These are phyloP conservation scores for Agrotis ipsilon DNA, from an alignment of 2,888 invertebrate genomes.

Conservation along the genomic window DNA sequence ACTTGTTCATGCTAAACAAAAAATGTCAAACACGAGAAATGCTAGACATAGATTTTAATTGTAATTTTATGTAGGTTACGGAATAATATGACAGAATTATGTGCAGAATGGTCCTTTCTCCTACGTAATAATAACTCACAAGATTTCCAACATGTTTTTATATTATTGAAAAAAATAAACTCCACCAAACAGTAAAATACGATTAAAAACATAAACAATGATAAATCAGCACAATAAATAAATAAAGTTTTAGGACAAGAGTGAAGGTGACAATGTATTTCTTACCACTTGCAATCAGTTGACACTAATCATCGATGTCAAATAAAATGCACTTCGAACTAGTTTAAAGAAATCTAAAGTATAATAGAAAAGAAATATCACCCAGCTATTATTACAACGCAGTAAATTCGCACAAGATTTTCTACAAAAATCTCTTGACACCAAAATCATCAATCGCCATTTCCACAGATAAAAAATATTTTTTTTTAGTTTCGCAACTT, in stretches of 20 bases:
- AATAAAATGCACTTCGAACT: slow-evolving; percentile 52
- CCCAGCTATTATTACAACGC: slow-evolving; percentile 61
- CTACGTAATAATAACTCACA: slow-evolving; percentile 65
- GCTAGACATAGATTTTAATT: slow-evolving; percentile 53
- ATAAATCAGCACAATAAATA: slow-evolving; percentile 68
- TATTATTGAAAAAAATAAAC: slow-evolving; percentile 13
- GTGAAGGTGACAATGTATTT: slow-evolving; percentile 78
- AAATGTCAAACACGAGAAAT: slow-evolving; percentile 9
- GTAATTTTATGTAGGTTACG: slow-evolving; percentile 78
- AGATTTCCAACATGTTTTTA: slow-evolving; percentile 30
- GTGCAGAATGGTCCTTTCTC: slow-evolving; percentile 79
- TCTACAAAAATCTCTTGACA: slow-evolving; percentile 64
- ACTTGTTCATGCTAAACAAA: not conserved
- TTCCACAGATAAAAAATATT: slow-evolving; percentile 60
- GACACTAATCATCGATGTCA: slow-evolving; percentile 72
- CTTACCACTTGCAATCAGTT: slow-evolving; percentile 74
- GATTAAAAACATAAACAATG: slow-evolving; percentile 65
- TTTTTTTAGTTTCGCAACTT: slow-evolving; percentile 29
- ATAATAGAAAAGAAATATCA: slow-evolving; percentile 47
- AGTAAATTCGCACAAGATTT: slow-evolving; percentile 64
- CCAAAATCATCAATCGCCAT: slow-evolving; percentile 65
- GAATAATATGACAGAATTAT: slow-evolving; percentile 65
- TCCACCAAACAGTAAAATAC: slow-evolving; percentile 33
- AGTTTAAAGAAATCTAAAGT: slow-evolving; percentile 46
- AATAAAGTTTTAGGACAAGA: slow-evolving; percentile 73